Evolutionary conservation across 1,140 invertebrate species (phyloP), one percentile per base, ranked within the genome.

Genomic region (Lanistes nyassanus): DNA sequence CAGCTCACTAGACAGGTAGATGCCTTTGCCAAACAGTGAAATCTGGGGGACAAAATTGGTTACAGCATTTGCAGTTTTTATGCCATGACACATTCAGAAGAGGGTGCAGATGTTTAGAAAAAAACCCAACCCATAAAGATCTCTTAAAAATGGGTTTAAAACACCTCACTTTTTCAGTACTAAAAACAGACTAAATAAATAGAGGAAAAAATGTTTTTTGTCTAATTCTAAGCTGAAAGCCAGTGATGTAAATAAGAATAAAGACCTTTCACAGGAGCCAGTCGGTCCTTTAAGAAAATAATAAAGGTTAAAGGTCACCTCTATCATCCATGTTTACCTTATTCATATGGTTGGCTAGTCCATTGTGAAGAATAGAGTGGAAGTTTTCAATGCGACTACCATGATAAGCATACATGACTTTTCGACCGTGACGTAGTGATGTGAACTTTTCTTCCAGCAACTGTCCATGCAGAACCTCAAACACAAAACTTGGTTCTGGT

Each of bases 381-480:
- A 95, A 95, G 88, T 95, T 95, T 87, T 95, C 94, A 71, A 94
- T 87, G 76, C 93, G 90, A 86, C 93, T 95, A 36, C 94, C 94
- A 89, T 95, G 94, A 83, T 93, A 96, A 21, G 93, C 94, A 81
- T 84, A 86, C 85, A 92, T 92, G 83, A 94, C 91, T 29, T 92
- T 90, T 71, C 91, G 89, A 79, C 91, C 90, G 75, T 91, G 90
- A 81, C 80, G 74, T 23, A 82, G 39, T 11, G 79, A 62, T 76
- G 83, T 56, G 80, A 89, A 90, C 74, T 84, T 87, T 65, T 79
- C 79, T 36, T 87, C 75, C 21, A 71, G 72, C n/a, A 62, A 55
- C 37, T 83, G 78, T 66, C 82, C 84, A 53, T 83, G 83, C 26
- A 77, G 47, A 13, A 90, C 80, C 77, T 88, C 86, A 84, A 89